These are phyloP conservation scores for Neoniphon sammara DNA, from an alignment of 2,797 vertebrate genomes.

Conservation along the genomic window DNA sequence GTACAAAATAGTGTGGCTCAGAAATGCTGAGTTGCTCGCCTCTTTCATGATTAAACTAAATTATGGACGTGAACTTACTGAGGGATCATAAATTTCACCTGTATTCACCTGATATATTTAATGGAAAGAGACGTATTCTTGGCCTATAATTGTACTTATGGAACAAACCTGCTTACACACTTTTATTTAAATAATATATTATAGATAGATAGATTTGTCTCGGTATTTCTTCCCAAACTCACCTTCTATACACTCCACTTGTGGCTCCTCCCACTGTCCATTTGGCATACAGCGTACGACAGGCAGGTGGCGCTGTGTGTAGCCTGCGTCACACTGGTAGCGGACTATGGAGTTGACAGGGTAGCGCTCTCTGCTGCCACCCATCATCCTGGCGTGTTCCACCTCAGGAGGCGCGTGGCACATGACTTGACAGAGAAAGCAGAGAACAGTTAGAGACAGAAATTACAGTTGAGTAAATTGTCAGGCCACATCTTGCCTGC, in stretches of 20 bases:
- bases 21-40: no score
- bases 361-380: conserved; percentile 84
- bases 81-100: no score
- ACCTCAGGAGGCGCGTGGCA: conserved; percentile 89
- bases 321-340: conserved; percentile 91
- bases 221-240: conserved; percentile 57
- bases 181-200: not conserved
- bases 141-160: no score
- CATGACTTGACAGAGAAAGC: conserved; percentile 78
- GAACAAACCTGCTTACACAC: not conserved
- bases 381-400: conserved; percentile 86
- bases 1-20: no score
- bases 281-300: conserved; percentile 90
- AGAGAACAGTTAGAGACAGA: not conserved
- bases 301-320: conserved; percentile 90
- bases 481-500: no score
- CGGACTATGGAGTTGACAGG: conserved; percentile 89
- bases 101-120: no score
- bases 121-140: no score
- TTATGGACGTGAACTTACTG: no score
- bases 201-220: not conserved
- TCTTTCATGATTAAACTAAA: no score
- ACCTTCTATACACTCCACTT: conserved; percentile 92
- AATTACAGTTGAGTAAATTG: not conserved
- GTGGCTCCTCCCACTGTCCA: conserved; percentile 92